Evolutionary conservation across 1,140 invertebrate genomes (phyloP).

Genomic region (Drosophila tsacasi): DNA sequence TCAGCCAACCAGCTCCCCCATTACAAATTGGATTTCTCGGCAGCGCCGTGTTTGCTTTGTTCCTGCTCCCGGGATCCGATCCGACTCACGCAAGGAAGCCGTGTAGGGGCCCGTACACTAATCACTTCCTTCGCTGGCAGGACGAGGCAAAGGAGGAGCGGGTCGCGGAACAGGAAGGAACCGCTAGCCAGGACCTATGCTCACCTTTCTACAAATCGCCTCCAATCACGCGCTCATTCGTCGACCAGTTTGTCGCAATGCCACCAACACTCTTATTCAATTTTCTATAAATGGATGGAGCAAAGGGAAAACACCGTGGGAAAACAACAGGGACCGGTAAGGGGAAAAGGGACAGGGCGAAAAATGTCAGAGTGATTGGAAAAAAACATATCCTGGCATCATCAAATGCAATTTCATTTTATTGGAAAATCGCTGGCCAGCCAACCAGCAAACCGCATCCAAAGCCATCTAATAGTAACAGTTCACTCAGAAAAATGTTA

Average conservation of each 20-base stretch:
- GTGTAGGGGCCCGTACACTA: constrained; percentile 47
- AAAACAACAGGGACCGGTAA: neutral
- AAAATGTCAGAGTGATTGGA: constrained; percentile 60
- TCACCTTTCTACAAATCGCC: constrained; percentile 59
- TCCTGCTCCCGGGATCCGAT: constrained; percentile 24
- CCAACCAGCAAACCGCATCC: constrained; percentile 70
- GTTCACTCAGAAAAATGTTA: constrained; percentile 2
- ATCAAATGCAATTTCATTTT: constrained; percentile 81
- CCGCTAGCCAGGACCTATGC: constrained; percentile 27
- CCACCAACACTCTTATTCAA: constrained; percentile 80
- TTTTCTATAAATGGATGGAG: constrained; percentile 73
- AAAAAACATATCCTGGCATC: constrained; percentile 76
- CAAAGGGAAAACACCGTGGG: constrained; percentile 37
- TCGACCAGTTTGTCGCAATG: constrained; percentile 76
- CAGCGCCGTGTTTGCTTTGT: constrained; percentile 61
- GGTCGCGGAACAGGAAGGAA: constrained; percentile 16
- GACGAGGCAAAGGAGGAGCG: too few relatives aligned
- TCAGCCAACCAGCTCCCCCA: constrained; percentile 24
- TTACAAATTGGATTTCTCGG: constrained; percentile 71
- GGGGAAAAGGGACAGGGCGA: neutral
- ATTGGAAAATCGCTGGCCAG: constrained; percentile 79
- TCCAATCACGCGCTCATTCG: constrained; percentile 80
- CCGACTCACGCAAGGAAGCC: constrained; percentile 36
- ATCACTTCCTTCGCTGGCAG: constrained; percentile 65
- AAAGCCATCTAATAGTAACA: constrained; percentile 37